Evolutionary conservation across 53 echinoderm and acorn worm genomes (phyloP).

Genomic region (Mesocentrotus franciscanus): DNA sequence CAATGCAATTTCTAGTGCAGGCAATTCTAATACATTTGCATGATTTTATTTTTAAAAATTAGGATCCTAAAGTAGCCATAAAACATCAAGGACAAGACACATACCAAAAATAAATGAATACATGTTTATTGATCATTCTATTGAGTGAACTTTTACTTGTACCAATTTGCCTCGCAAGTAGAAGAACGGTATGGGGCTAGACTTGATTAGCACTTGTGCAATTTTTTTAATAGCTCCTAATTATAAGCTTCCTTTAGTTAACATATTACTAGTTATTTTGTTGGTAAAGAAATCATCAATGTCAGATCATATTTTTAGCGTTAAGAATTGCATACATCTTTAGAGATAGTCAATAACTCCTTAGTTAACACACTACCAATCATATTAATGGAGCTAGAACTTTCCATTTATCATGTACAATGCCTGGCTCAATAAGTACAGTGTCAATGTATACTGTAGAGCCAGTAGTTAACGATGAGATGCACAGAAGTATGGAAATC

Average conservation of each 20-base stretch:
- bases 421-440: neutral
- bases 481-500: neutral
- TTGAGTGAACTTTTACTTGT: neutral
- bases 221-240: neutral
- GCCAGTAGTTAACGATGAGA: too few relatives aligned
- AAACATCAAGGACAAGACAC: too few relatives aligned
- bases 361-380: too few relatives aligned
- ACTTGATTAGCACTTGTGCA: neutral
- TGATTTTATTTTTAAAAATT: too few relatives aligned
- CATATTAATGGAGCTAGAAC: too few relatives aligned
- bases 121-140: neutral
- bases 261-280: neutral
- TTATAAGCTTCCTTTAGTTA: neutral
- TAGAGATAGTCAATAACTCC: too few relatives aligned
- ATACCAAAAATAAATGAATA: too few relatives aligned
- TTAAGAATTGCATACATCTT: too few relatives aligned
- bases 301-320: too few relatives aligned
- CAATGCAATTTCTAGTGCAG: neutral
- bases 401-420: neutral
- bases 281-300: too few relatives aligned
- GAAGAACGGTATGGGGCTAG: neutral
- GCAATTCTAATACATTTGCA: too few relatives aligned
- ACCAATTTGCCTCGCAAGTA: neutral
- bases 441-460: neutral
- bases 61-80: too few relatives aligned